phyloP scores from a whole-genome alignment of 1,140 invertebrate species.

The Eurosta solidaginis region DNA sequence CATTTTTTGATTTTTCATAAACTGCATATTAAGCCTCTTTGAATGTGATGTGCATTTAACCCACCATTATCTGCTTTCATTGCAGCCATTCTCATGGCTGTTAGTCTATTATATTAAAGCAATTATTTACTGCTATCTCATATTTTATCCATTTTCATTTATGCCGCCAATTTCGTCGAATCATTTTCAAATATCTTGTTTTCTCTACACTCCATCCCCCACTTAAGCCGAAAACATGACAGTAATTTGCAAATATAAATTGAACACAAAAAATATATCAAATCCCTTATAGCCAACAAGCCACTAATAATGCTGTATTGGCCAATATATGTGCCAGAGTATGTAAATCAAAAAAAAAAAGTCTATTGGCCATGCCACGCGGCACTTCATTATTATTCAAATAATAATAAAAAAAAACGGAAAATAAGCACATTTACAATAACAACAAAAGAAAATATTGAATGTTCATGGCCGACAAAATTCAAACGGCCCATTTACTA shows the following conservation, averaged over 20 bases:
- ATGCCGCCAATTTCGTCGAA: not conserved
- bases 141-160: constrained; percentile 9
- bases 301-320: not conserved
- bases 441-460: not conserved
- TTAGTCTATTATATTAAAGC: not conserved
- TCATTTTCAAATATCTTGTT: not conserved
- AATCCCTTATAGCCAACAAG: not conserved
- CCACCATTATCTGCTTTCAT: no score
- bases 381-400: not conserved
- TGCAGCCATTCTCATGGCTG: not conserved
- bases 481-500: not conserved
- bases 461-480: not conserved
- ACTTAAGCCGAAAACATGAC: not conserved
- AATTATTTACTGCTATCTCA: not conserved
- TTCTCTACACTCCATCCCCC: not conserved
- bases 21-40: no score
- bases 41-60: no score
- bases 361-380: not conserved
- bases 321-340: not conserved
- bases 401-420: not conserved
- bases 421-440: not conserved
- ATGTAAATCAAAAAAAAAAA: not conserved
- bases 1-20: no score
- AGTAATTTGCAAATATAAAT: constrained; percentile 8
- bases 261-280: not conserved